Conservation (phyloP, 2,113 vertebrate genomes). For the Chrysochloris asiatica region DNA sequence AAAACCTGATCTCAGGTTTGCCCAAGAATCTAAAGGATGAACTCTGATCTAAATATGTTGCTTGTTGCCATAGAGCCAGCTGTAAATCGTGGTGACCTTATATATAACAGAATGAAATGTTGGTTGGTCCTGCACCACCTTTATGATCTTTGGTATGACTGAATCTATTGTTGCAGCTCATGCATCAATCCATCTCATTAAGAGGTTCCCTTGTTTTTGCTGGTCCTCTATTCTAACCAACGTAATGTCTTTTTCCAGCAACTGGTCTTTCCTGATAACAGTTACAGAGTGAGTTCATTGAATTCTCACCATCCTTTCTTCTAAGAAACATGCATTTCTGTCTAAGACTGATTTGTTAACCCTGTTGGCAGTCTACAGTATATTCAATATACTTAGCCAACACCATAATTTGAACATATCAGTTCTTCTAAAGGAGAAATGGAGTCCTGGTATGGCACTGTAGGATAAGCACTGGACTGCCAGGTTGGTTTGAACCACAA, state of each 20-base stretch:
- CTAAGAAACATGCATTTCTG: neutral
- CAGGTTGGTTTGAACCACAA: too few relatives aligned
- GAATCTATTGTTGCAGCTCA: neutral
- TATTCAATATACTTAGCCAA: neutral
- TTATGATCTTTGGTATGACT: neutral
- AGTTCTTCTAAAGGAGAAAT: neutral
- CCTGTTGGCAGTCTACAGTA: neutral
- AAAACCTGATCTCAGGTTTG: constrained; percentile 13
- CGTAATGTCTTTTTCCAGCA: neutral
- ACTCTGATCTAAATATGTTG: neutral
- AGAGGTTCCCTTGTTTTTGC: neutral
- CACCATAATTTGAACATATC: neutral
- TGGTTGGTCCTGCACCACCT: neutral
- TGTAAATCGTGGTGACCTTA: neutral
- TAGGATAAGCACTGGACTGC: too few relatives aligned
- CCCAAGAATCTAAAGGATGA: constrained; percentile 5
- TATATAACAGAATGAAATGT: neutral
- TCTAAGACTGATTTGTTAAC: neutral
- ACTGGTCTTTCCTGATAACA: neutral
- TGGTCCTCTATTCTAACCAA: neutral
- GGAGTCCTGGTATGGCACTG: too few relatives aligned
- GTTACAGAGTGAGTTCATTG: neutral
- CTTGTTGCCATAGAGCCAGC: neutral
- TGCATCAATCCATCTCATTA: neutral
- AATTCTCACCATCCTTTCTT: neutral